These are phyloP conservation scores for Pungitius pungitius DNA, from an alignment of 2,113 vertebrate genomes.

Conservation along the genomic window DNA sequence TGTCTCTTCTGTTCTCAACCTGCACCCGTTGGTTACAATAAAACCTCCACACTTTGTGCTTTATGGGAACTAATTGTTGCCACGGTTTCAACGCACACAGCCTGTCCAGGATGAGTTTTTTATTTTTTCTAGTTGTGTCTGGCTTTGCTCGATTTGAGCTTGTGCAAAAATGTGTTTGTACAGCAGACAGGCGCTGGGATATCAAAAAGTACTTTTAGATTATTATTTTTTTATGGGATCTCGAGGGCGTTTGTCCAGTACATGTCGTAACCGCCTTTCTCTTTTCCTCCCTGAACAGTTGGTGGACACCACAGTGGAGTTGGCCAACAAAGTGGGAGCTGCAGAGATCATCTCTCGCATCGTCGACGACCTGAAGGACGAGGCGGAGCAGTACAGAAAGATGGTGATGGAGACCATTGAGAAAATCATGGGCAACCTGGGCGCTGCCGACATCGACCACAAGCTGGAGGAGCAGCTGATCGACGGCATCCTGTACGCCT, in stretches of 20 bases:
- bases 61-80: background rate
- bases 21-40: constrained; percentile 70
- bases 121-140: background rate
- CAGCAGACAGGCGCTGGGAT: no score
- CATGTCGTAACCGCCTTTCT: background rate
- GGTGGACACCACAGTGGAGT: constrained; percentile 97
- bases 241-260: background rate
- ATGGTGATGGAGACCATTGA: constrained; percentile 99
- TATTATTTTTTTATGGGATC: background rate
- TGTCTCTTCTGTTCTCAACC: constrained; percentile 68
- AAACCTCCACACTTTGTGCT: background rate
- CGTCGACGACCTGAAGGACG: constrained; percentile 97
- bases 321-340: constrained; percentile 98
- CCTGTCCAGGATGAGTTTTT: no score
- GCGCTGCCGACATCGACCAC: constrained; percentile 97
- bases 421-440: constrained; percentile 99
- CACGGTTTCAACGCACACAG: background rate
- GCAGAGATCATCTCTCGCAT: constrained; percentile 99
- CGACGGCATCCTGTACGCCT: constrained; percentile 97
- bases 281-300: constrained; percentile 77
- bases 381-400: constrained; percentile 98
- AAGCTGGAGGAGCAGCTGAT: constrained; percentile 98
- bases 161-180: no score
- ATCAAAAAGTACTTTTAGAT: no score
- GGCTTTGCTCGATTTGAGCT: background rate